These are phyloP conservation scores for Tonatia bakeri DNA, from an alignment of 2,113 vertebrate species.

Conservation along the genomic window DNA sequence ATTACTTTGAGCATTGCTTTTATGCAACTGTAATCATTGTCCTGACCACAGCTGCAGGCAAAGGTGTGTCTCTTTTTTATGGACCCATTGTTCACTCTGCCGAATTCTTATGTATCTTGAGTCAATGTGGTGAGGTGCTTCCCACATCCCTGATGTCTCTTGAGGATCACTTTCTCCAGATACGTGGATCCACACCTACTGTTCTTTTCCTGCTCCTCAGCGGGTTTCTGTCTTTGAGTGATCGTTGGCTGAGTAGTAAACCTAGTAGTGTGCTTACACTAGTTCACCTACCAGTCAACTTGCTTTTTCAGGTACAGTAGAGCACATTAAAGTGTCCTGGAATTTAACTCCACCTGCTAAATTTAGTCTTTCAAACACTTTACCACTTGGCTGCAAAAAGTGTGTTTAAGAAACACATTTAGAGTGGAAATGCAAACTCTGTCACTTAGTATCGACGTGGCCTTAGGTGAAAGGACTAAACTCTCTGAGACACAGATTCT, in stretches of 20 bases:
- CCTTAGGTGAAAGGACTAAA: not conserved
- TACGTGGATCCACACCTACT: not conserved
- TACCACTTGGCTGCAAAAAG: not conserved
- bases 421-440: not conserved
- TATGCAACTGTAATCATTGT: not conserved
- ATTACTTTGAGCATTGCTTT: not conserved
- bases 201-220: not conserved
- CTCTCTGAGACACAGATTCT: not conserved
- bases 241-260: not conserved
- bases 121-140: not conserved
- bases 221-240: not conserved
- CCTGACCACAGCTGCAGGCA: not conserved
- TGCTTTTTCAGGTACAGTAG: not conserved
- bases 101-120: not conserved
- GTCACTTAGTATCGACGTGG: fast-evolving
- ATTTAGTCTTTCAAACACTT: not conserved
- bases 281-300: not conserved
- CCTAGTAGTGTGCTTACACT: not conserved
- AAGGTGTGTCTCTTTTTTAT: not conserved
- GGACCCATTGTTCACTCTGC: not conserved
- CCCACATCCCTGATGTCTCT: not conserved
- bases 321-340: not conserved
- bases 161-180: not conserved
- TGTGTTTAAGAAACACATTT: not conserved
- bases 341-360: not conserved